Evolutionary conservation across 2,113 vertebrate species (phyloP), one percentile per base, ranked within the genome.

Genomic region (Barnardius zonarius): DNA sequence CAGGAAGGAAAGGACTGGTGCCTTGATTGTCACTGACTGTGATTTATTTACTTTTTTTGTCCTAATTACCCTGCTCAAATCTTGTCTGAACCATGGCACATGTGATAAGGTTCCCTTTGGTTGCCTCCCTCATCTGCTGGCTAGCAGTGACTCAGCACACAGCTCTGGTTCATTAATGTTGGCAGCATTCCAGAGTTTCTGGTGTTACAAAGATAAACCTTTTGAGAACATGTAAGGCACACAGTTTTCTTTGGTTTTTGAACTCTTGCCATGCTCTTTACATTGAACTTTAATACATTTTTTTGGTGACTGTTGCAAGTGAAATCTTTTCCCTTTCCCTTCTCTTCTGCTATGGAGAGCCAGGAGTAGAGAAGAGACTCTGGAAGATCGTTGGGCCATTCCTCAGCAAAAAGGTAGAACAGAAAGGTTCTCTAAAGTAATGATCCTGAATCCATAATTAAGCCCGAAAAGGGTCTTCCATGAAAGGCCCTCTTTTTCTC

Each of bases 91-190:
- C 52, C 52, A 3, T 82, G 90, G 63, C 33, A 30, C 1, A 0
- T 69, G 74, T 57, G 93, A 69, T 96, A 88, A 96, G 75, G 57
- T 80, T 94, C 57, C 35, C 83, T 92, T 86, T 64, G 73, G 83
- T 91, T 82, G 44, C 78, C 51, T 92, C 57, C 75, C 17, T 80
- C 90, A 57, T 91, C 84, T 79, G 37, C 37, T 27, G 90, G 88
- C 57, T 94, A 54, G 74, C 70, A 33, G 81, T 96, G 96, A 96
- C 88, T 96, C 96, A 97, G 96, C 96, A 94, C 68, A 94, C 83
- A 87, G 88, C 88, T 83, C 86, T 66, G 55, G 69, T 91, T 97
- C 86, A 94, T 93, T 89, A 89, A 76, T 3, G 10, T 17, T 96
- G 95, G 95, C 92, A 80, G 74, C 54, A 13, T 76, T 85, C 94